Base-by-base conservation (phyloP, 2,797 vertebrate species). In the Platalea minor region DNA sequence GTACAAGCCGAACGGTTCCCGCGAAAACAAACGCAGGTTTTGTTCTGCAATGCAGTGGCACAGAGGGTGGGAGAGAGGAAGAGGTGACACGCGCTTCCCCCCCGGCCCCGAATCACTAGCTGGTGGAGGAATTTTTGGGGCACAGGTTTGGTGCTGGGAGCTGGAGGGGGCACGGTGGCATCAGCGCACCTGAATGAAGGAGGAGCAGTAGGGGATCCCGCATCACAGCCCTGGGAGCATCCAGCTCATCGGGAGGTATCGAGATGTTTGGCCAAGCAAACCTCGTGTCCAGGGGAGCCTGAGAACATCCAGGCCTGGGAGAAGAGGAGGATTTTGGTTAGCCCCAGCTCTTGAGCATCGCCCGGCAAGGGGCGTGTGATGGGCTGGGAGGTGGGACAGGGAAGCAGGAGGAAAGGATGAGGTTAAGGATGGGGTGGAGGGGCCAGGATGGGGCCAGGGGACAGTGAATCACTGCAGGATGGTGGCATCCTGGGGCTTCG, bases 21-120 rank as follows among this genome's bases (percentile, higher is more conserved):
- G 5, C 60, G 60, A 76, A 97, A 96, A 98, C 97, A 98, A 97
- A 95, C 2, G 35, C 81, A 9, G 91, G 41, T 72, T 95, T 97
- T 98, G 97, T 98, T 97, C 94, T 57, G 91, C 70, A 28, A 15
- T 6, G 89, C 88, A 78, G 88, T 35, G 54, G 88, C 75, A 25
- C 1, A 3, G 69, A 79, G 93, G 93, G 85, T 77, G 87, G 93
- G 95, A 91, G 85, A 91, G 59, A 94, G 89, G 94, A n/a, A 80
- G 95, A 91, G 93, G 92, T 19, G 60, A 95, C 63, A 64, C 15
- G 56, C 84, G 54, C 70, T 89, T 89, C 83, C 73, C 94, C 79
- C 29, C 3, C 18, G 56, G 72, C 60, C 78, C 81, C 3, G 6
- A 43, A 39, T 63, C 61, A 33, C 59, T 81, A 31, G n/a, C n/a